Conservation (phyloP, 2,113 vertebrate genomes). For the Seriola quinqueradiata region DNA sequence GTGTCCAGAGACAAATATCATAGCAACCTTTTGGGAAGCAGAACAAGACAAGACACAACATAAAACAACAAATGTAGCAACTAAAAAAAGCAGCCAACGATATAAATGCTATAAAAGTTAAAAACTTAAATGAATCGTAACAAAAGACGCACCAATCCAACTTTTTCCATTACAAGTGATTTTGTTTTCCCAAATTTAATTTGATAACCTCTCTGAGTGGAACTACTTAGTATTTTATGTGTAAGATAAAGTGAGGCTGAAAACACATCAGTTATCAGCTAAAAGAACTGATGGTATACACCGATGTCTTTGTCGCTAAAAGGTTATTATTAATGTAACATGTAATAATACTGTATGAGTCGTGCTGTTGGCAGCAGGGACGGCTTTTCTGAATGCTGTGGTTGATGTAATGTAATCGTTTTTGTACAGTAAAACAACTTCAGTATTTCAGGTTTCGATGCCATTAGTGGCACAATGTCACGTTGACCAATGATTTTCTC, state of each 20-base stretch:
- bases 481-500: background rate
- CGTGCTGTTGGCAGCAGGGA: background rate
- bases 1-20: constrained; percentile 55
- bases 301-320: no score
- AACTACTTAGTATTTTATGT: no score
- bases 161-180: background rate
- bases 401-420: no score
- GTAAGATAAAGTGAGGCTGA: background rate
- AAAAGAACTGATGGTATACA: background rate
- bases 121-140: no score
- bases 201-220: no score
- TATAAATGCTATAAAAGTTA: background rate
- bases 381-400: background rate
- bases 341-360: no score
- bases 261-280: background rate
- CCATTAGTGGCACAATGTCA: background rate
- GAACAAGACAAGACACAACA: constrained; percentile 36
- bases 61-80: constrained; percentile 18
- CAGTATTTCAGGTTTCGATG: background rate
- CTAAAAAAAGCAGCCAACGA: background rate
- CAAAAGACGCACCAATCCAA: no score
- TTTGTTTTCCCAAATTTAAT: no score
- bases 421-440: no score
- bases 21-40: constrained; percentile 46
- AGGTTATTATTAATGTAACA: no score